phyloP scores from a whole-genome alignment of 2,113 vertebrate species.

The Odocoileus virginianus region DNA sequence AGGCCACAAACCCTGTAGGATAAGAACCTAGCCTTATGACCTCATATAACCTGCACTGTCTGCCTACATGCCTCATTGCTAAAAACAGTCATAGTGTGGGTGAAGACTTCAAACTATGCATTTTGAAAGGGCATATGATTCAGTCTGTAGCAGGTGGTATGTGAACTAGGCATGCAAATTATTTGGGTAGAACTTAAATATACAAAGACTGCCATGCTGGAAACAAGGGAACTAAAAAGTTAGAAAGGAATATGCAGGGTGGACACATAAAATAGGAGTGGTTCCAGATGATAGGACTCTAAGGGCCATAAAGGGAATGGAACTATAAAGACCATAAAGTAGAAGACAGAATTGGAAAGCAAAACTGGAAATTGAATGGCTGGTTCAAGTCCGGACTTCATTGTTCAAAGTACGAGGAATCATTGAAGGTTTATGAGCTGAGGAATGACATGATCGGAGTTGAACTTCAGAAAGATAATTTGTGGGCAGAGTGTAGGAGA shows the following conservation, averaged over 20 bases:
- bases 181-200: not conserved
- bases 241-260: not conserved
- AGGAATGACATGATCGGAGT: conserved; percentile 4
- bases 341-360: conserved; percentile 1
- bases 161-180: not conserved
- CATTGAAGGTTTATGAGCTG: conserved; percentile 46
- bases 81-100: not conserved
- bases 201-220: not conserved
- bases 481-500: not conserved
- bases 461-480: conserved; percentile 18
- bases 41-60: not conserved
- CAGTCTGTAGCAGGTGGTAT: not conserved
- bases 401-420: conserved; percentile 22
- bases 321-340: not conserved
- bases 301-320: not conserved
- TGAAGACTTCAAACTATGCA: not conserved
- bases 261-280: not conserved
- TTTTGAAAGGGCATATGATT: not conserved
- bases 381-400: not conserved
- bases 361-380: not conserved
- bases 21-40: not conserved
- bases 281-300: not conserved
- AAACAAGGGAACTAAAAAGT: not conserved
- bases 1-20: not conserved
- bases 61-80: not conserved